Conservation (phyloP, 2,113 vertebrate species). For the Ammodytes dubius region DNA sequence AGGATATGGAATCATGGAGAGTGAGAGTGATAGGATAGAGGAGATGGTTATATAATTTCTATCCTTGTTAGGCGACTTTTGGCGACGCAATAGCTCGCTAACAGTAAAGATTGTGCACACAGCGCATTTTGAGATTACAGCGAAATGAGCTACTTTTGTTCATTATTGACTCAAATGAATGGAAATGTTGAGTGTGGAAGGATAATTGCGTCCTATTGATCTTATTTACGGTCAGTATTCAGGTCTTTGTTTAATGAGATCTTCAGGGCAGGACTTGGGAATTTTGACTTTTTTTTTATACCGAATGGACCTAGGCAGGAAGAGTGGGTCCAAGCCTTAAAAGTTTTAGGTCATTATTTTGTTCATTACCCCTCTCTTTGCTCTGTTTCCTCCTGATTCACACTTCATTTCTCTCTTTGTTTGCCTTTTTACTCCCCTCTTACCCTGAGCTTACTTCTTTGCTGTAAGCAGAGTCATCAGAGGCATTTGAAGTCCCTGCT, state of each 20-base stretch:
- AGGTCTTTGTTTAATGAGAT: background rate
- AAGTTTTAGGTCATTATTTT: constrained; percentile 47
- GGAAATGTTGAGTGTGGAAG: background rate
- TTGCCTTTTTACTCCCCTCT: constrained; percentile 21
- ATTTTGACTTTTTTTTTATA: background rate
- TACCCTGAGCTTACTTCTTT: constrained; percentile 6
- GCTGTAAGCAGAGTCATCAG: constrained; percentile 48
- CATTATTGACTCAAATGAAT: background rate
- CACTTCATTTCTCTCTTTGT: constrained; percentile 40
- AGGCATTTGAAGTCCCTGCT: constrained; percentile 50
- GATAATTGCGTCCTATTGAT: background rate
- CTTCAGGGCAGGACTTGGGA: background rate
- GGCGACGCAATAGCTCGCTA: background rate
- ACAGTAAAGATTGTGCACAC: background rate
- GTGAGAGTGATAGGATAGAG: background rate
- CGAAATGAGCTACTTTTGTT: background rate
- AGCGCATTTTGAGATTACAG: background rate
- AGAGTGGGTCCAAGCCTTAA: background rate
- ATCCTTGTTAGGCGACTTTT: background rate
- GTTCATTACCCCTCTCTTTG: constrained; percentile 52
- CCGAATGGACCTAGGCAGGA: background rate
- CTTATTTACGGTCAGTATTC: background rate
- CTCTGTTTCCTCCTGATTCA: constrained; percentile 48
- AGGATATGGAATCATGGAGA: constrained; percentile 20
- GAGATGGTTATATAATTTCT: background rate